Base-by-base conservation (phyloP, 2,113 vertebrate species). In the Zosterops pallidus region DNA sequence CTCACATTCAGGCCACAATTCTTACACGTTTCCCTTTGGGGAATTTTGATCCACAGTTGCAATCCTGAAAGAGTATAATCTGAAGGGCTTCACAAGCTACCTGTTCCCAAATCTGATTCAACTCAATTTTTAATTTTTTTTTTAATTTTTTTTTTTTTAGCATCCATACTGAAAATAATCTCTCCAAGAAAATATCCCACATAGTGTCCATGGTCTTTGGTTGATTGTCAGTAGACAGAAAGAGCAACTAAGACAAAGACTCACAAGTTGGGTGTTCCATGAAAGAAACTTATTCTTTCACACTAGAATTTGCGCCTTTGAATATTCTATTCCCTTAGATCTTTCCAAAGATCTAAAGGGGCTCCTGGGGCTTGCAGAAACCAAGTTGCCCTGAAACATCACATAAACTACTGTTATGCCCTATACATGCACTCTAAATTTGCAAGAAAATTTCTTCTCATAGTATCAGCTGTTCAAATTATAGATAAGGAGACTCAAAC, bases 281-380 rank as follows among this genome's bases (percentile, higher is more conserved):
- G 33, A 76, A 23, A 76, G 3, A 71, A 52, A 49, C 5, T 0
- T 2, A 2, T 52, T 71, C 8, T 56, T 26, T 74, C 29, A 52
- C 19, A 26, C 5, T 50, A 20, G 20, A 70, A 70, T 62, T 70
- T 78, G 35, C 1, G 3, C 14, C 11, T 68, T 60, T 18, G 15
- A 52, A 46, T 60, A 42, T 22, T 82, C 29, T 56, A 33, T 47
- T 8, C 3, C 14, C 5, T 19, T 4, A 55, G 22, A 46, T 3
- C 9, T 80, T 91, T 41, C 47, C 14, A 79, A 23, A 10, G 3
- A 28, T 47, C n/a, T n/a, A 64, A 89, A 83, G 12, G 14, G 14
- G 2, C 1, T 8, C 12, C 12, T 26, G 22, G 21, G 14, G 14
- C 11, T 60, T 69, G n/a, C 4, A 35, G 2, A 4, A 19, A 11